These are phyloP conservation scores for Uria aalge DNA, from an alignment of 2,113 vertebrate species.

Conservation along the genomic window DNA sequence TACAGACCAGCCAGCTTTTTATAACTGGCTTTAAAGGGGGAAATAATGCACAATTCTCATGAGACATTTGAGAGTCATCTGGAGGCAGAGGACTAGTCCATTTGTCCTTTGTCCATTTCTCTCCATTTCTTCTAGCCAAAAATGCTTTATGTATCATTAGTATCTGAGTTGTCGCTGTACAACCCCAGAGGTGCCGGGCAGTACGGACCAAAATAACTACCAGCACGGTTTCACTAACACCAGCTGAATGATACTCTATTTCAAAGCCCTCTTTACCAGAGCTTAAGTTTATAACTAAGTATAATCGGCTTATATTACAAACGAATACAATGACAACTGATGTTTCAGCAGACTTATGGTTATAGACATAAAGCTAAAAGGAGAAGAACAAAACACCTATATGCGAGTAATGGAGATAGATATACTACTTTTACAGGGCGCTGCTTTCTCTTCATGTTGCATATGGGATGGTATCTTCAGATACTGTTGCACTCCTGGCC, in stretches of 20 bases:
- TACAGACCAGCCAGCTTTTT: neutral
- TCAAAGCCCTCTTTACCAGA: neutral
- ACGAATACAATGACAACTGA: neutral
- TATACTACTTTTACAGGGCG: neutral
- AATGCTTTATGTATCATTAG: rapidly evolving
- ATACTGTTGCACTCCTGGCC: neutral
- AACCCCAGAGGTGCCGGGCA: neutral
- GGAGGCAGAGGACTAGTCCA: neutral
- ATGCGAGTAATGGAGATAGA: neutral
- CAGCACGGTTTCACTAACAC: neutral
- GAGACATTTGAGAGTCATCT: neutral
- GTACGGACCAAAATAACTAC: neutral
- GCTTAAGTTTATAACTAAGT: neutral
- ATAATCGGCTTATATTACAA: neutral
- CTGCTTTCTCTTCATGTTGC: neutral
- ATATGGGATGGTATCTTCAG: rapidly evolving
- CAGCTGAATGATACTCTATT: neutral
- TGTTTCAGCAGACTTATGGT: neutral
- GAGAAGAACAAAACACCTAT: neutral
- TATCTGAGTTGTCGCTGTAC: neutral
- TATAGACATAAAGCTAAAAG: neutral
- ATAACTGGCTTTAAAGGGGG: neutral
- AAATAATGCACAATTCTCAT: neutral
- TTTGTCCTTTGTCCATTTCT: neutral
- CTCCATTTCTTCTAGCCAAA: neutral